Base-by-base conservation (phyloP, 2,113 vertebrate species). In the Athene noctua region DNA sequence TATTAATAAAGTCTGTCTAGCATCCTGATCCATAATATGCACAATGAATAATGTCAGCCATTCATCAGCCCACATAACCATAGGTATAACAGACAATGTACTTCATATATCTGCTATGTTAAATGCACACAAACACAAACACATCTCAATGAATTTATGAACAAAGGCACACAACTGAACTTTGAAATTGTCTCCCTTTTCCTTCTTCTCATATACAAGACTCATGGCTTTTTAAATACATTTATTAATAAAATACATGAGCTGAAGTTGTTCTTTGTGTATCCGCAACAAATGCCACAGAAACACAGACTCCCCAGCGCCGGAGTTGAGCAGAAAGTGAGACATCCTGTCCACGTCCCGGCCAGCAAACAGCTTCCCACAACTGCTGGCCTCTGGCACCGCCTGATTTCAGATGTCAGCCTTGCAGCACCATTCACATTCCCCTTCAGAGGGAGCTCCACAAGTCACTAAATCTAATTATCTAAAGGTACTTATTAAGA, bases 31-130 rank as follows among this genome's bases (percentile, higher is more conserved):
- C 47, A 38, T 92, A 55, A 86, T 47, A 36, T 90, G n/a, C 36
- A 81, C 85, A 96, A 96, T 25, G 21, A 96, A 88, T 72, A 87
- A 93, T 26, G 26, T 68, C 90, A 91, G 58, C 91, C 80, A 97
- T 88, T 46, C 92, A 96, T 95, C 96, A 97, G 89, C 74, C 84
- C 46, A 71, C 61, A 86, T 49, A 88, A 93, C 34, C 15, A 25
- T 3, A 66, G 61, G 68, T 59, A 88, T 54, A 92, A 67, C 5
- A 1, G 34, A 92, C 23, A 70, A 34, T 15, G 44, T 46, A 66
- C 61, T 92, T 80, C 80, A 83, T 3, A 2, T 17, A 47, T 6
- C 25, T 72, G 27, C 7, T 78, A 9, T 36, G 67, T 79, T 74
- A 91, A 40, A 86, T 72, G 49, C 36, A 96, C 36, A 73, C 71